A percentile compares a stretch with the other conserved stretches of the same genome.
phyloP scores from a whole-genome alignment of 2,888 invertebrate genomes.

The Spialia ferax region DNA sequence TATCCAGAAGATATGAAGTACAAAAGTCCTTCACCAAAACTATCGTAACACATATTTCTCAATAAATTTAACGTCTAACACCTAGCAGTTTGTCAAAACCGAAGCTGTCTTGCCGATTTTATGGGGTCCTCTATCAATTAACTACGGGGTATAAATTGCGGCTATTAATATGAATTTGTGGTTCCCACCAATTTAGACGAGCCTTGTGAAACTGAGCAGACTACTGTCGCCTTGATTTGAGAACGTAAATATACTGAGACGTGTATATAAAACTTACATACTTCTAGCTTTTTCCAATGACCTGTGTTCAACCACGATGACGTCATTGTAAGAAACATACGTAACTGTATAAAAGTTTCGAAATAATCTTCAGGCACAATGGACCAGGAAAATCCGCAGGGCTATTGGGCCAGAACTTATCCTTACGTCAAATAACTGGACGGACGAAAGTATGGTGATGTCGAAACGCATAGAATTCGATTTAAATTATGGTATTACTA shows the following conservation, averaged over 20 bases:
- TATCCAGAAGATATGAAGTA: not conserved
- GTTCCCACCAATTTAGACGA: not conserved
- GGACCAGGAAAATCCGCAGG: too few species aligned
- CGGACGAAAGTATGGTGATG: too few species aligned
- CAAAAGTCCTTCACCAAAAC: not conserved
- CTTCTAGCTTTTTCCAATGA: too few species aligned
- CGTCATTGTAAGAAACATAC: too few species aligned
- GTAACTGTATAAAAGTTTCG: too few species aligned
- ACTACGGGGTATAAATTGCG: conserved; percentile 42
- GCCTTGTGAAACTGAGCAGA: not conserved
- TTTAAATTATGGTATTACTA: too few species aligned
- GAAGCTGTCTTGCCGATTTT: conserved; percentile 40
- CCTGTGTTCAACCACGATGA: too few species aligned
- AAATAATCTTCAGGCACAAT: too few species aligned
- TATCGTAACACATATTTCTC: conserved; percentile 23
- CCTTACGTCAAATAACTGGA: too few species aligned
- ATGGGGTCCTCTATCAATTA: conserved; percentile 46
- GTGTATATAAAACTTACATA: too few species aligned
- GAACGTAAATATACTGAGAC: not conserved
- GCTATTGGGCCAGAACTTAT: too few species aligned
- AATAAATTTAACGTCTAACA: conserved; percentile 31
- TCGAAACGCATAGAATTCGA: too few species aligned
- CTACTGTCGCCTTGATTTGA: not conserved
- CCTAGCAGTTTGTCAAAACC: conserved; percentile 26
- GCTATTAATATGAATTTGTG: conserved; percentile 42